Evolutionary conservation across 2,113 vertebrate species (phyloP), one percentile per base, ranked within the genome.

Genomic region (Sylvia atricapilla): DNA sequence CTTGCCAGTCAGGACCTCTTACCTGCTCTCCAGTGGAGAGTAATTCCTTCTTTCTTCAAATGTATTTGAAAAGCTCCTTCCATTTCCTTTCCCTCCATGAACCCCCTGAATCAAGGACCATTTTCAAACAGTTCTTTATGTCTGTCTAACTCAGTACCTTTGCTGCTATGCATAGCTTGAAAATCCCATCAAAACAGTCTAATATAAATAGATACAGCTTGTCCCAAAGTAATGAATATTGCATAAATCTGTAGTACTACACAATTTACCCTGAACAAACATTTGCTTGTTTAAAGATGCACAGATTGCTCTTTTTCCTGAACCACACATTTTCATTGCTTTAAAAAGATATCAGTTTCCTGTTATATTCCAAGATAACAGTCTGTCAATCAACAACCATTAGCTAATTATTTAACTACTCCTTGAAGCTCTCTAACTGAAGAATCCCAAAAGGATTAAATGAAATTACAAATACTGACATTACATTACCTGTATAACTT

Each of bases 401-500:
- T 39, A 89, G 50, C 13, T 49, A 75, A 47, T 25, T 44, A 78
- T 31, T 91, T 69, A 60, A 52, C 11, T 87, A 76, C 3, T 85
- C 67, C 55, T 72, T 23, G 56, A 43, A 91, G 25, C 15, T 70
- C 46, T 86, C 24, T 68, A 81, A 25, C 14, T 33, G 8, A 75
- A 77, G 24, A 17, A 56, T 31, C 5, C 10, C 20, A 24, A n/a
- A 76, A 46, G 5, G 2, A 78, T 31, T n/a, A 70, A 13, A 74
- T 7, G 2, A 60, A 64, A 60, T 37, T 17, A 31, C 49, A 64
- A 89, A 76, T 5, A 23, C 24, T 77, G 31, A 75, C 8, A 50
- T 17, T 56, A 49, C 41, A 87, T 97, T 93, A 99, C 99, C 99
- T 99, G 98, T 98, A 99, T 64, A 99, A 97, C 96, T 99, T 99